phyloP scores from a whole-genome alignment of 1,140 invertebrate species.

The Aphaenogaster floridana region DNA sequence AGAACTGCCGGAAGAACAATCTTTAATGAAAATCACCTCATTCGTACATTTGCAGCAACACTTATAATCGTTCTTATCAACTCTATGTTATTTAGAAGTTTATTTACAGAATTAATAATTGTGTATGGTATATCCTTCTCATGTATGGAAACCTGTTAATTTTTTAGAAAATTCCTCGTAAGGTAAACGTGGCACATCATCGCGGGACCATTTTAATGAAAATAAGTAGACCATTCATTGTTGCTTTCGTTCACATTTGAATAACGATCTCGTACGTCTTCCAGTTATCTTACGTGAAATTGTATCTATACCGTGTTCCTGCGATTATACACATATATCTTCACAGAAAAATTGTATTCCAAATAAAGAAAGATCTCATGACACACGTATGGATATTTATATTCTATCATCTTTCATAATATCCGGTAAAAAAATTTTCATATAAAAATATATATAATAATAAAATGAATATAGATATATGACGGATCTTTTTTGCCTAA shows the following conservation, averaged over 20 bases:
- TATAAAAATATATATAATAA: too few species aligned
- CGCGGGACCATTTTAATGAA: slow-evolving; percentile 73
- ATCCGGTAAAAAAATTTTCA: background rate
- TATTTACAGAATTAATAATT: slow-evolving; percentile 19
- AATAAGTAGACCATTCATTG: slow-evolving; percentile 55
- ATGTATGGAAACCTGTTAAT: background rate
- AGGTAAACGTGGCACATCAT: slow-evolving; percentile 54
- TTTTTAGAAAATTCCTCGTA: slow-evolving; percentile 39
- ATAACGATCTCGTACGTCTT: slow-evolving; percentile 79
- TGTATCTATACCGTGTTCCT: slow-evolving; percentile 68
- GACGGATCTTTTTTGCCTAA: too few species aligned
- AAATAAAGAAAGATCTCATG: slow-evolving; percentile 76
- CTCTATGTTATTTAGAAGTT: background rate
- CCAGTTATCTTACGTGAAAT: slow-evolving; percentile 71
- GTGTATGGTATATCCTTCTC: background rate
- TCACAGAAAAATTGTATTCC: slow-evolving; percentile 70
- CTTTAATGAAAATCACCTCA: background rate
- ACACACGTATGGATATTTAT: background rate
- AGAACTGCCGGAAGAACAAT: background rate
- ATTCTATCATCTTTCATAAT: background rate
- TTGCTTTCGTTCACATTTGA: slow-evolving; percentile 67
- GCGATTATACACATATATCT: slow-evolving; percentile 62
- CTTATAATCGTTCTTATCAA: background rate
- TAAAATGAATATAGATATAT: too few species aligned
- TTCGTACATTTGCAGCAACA: background rate